phyloP scores from a whole-genome alignment of 2,888 invertebrate species.

The Pandemis corylana region DNA sequence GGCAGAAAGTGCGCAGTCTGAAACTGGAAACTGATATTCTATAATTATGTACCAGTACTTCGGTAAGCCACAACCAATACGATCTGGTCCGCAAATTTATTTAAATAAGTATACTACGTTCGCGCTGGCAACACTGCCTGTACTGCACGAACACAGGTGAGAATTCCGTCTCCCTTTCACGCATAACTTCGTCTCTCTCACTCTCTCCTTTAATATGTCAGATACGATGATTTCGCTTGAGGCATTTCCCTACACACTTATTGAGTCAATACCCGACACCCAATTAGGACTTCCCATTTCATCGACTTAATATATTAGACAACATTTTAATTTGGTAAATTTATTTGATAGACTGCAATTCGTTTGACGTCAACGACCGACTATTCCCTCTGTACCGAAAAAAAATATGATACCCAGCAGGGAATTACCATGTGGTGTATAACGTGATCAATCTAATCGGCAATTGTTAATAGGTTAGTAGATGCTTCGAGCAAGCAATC shows the following conservation, averaged over 20 bases:
- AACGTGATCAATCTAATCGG: background rate
- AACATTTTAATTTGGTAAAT: background rate
- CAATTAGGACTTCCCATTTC: background rate
- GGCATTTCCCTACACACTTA: background rate
- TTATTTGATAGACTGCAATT: too few species aligned
- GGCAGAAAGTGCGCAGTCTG: too few species aligned
- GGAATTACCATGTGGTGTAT: background rate
- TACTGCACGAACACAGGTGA: too few species aligned
- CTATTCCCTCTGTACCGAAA: background rate
- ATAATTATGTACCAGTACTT: too few species aligned
- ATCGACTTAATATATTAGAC: background rate
- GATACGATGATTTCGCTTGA: background rate
- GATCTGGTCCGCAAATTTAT: too few species aligned
- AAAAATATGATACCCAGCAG: background rate
- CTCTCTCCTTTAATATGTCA: background rate
- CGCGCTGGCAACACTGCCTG: too few species aligned
- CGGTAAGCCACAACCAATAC: too few species aligned
- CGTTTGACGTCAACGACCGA: background rate
- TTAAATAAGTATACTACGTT: too few species aligned
- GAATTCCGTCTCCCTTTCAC: background rate
- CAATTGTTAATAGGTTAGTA: conserved; percentile 35
- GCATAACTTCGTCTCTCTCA: background rate
- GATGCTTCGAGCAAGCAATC: conserved; percentile 33
- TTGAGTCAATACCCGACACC: background rate
- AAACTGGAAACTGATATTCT: too few species aligned